phyloP scores from a whole-genome alignment of 2,888 invertebrate species.

The Pardosa pseudoannulata region DNA sequence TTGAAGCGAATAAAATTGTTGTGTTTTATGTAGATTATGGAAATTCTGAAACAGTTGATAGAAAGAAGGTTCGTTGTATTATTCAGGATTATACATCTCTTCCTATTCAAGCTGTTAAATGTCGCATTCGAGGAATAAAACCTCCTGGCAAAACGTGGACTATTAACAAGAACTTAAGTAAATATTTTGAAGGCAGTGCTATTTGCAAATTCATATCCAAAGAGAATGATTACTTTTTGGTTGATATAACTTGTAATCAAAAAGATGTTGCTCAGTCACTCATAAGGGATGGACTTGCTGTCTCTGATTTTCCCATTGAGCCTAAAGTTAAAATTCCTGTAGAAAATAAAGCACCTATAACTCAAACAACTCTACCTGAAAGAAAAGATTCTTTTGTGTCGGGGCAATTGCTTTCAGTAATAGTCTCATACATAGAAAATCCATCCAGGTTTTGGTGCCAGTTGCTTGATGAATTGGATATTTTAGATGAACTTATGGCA shows the following conservation, averaged over 20 bases:
- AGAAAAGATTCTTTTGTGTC: slow-evolving; percentile 12
- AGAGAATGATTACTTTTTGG: slow-evolving; percentile 38
- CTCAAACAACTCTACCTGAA: background rate
- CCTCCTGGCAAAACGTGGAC: slow-evolving; percentile 38
- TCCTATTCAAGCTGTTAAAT: slow-evolving; percentile 71
- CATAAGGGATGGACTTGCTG: slow-evolving; percentile 34
- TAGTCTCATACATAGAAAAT: slow-evolving; percentile 55
- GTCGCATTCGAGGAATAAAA: slow-evolving; percentile 56
- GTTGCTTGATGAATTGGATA: slow-evolving; percentile 58
- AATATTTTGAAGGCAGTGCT: slow-evolving; percentile 58
- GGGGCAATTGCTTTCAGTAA: slow-evolving; percentile 48
- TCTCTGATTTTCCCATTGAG: background rate
- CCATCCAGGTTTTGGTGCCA: slow-evolving; percentile 69
- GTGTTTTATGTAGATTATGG: slow-evolving; percentile 69
- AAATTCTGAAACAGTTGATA: slow-evolving; percentile 52
- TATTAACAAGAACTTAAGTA: slow-evolving; percentile 23
- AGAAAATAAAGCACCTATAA: background rate
- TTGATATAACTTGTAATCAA: slow-evolving; percentile 50
- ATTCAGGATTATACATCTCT: slow-evolving; percentile 59
- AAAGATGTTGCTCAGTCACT: slow-evolving; percentile 42
- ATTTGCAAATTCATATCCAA: slow-evolving; percentile 57
- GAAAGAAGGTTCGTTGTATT: slow-evolving; percentile 45
- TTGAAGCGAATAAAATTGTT: slow-evolving; percentile 26
- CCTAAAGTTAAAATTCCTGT: background rate
- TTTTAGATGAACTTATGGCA: slow-evolving; percentile 72